phyloP scores from a whole-genome alignment of 2,113 vertebrate genomes.

The Piliocolobus tephrosceles region DNA sequence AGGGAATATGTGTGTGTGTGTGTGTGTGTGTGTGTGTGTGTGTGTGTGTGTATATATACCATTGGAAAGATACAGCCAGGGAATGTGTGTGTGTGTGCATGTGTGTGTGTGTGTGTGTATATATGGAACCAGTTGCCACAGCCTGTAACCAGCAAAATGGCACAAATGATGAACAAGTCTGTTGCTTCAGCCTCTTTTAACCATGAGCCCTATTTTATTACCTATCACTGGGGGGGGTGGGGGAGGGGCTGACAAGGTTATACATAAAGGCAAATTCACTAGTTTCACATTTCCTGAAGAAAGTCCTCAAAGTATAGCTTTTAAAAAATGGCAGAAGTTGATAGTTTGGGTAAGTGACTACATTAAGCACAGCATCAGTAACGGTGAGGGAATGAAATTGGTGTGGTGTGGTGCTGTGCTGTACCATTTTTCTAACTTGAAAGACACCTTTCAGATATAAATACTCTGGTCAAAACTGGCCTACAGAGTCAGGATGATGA shows the following conservation, averaged over 20 bases:
- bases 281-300: conserved; percentile 13
- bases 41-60: no score
- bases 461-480: not conserved
- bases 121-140: not conserved
- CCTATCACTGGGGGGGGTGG: no score
- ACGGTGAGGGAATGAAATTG: conserved; percentile 12
- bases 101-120: no score
- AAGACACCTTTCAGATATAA: conserved; percentile 34
- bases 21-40: not conserved
- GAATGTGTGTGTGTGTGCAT: fast-evolving
- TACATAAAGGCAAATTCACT: conserved; percentile 29
- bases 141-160: not conserved
- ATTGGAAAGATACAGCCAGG: no score
- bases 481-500: not conserved
- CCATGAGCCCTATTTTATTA: conserved; percentile 44
- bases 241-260: not conserved
- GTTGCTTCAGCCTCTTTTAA: conserved; percentile 7
- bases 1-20: not conserved
- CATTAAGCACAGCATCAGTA: not conserved
- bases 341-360: not conserved
- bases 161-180: not conserved
- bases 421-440: conserved; percentile 49
- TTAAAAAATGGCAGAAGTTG: not conserved
- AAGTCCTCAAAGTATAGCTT: conserved; percentile 39
- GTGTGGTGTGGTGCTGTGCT: not conserved